A percentile compares a stretch with the other conserved stretches of the same genome.
Conservation (phyloP, 2,888 invertebrate genomes). For the Watsonalla cultraria region DNA sequence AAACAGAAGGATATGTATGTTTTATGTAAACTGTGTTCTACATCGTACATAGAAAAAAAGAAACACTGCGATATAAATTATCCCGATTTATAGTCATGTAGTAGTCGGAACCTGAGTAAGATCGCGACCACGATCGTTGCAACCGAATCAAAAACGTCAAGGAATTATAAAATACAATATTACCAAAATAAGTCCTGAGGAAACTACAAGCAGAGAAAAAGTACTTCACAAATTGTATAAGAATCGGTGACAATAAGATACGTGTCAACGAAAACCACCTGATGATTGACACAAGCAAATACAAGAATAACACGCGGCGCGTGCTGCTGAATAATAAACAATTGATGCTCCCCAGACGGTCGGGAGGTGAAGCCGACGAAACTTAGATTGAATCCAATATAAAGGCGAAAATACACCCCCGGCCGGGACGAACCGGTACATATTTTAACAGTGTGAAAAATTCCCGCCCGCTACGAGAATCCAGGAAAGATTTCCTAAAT, state of each 20-base stretch:
- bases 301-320: background rate
- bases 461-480: slow-evolving; percentile 12
- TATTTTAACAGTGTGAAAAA: slow-evolving; percentile 41
- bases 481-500: slow-evolving; percentile 14
- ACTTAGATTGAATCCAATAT: slow-evolving; percentile 16
- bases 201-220: too few relatives aligned
- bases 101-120: too few relatives aligned
- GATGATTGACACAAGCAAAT: background rate
- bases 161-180: too few relatives aligned
- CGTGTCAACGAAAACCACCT: background rate
- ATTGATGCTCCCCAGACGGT: slow-evolving; percentile 3
- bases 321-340: slow-evolving; percentile 3
- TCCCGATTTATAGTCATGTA: too few relatives aligned
- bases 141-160: too few relatives aligned
- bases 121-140: too few relatives aligned
- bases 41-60: too few relatives aligned
- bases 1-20: too few relatives aligned
- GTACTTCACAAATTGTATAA: too few relatives aligned
- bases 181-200: too few relatives aligned
- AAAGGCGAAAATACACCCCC: slow-evolving; percentile 18
- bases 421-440: slow-evolving; percentile 30
- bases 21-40: too few relatives aligned
- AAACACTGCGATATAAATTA: too few relatives aligned
- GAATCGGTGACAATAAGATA: background rate
- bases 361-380: slow-evolving; percentile 5